These are phyloP conservation scores for Lagodon rhomboides DNA, from an alignment of 2,797 vertebrate species.

Conservation along the genomic window DNA sequence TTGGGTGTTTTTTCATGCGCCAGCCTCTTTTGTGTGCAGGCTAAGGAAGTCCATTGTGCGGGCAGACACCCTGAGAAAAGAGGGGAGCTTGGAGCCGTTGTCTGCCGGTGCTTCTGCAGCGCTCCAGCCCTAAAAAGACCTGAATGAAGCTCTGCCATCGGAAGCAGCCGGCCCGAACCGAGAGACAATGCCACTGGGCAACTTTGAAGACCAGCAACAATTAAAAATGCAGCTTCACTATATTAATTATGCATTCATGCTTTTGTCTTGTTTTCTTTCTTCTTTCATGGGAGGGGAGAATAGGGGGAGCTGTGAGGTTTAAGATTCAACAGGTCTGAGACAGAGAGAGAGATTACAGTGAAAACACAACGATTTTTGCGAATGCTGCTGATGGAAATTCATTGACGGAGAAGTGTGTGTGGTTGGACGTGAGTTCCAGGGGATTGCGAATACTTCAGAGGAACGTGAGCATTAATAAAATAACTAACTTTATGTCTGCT, in stretches of 20 bases:
- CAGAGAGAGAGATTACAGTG: slow-evolving; percentile 61
- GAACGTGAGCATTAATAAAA: neutral
- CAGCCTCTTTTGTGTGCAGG: slow-evolving; percentile 82
- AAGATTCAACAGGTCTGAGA: slow-evolving; percentile 69
- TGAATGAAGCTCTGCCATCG: slow-evolving; percentile 83
- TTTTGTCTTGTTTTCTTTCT: slow-evolving; percentile 69
- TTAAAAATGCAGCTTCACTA: slow-evolving; percentile 79
- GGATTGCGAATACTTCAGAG: slow-evolving; percentile 31
- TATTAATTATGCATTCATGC: slow-evolving; percentile 84
- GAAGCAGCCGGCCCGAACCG: slow-evolving; percentile 81
- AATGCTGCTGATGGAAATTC: slow-evolving; percentile 43
- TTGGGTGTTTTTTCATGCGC: slow-evolving; percentile 82
- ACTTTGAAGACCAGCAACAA: slow-evolving; percentile 85
- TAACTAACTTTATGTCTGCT: slow-evolving; percentile 9
- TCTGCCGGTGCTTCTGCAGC: slow-evolving; percentile 81
- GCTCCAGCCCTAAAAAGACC: slow-evolving; percentile 59
- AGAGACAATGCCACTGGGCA: slow-evolving; percentile 78
- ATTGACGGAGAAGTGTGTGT: slow-evolving; percentile 23
- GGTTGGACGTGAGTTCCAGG: no score
- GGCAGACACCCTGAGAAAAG: slow-evolving; percentile 86
- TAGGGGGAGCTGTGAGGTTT: slow-evolving; percentile 46
- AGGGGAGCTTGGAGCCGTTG: slow-evolving; percentile 81
- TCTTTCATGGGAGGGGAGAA: slow-evolving; percentile 27
- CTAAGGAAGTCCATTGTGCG: slow-evolving; percentile 86
- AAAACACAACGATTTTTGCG: slow-evolving; percentile 30